Evolutionary conservation across 2,797 vertebrate genomes (phyloP).

Genomic region (Perodicticus potto): DNA sequence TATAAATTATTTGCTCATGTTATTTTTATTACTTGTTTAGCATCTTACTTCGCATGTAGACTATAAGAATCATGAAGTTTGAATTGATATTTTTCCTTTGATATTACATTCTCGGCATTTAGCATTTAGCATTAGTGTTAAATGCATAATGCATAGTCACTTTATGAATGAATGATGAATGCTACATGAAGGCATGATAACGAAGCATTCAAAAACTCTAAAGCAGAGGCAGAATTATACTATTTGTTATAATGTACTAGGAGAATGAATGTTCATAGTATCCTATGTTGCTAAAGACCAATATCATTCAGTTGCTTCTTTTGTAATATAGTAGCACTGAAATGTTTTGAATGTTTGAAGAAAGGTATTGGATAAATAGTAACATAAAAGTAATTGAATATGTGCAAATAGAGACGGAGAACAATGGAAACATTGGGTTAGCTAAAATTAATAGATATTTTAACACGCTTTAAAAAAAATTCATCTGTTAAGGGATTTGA

Average conservation of each 20-base stretch:
- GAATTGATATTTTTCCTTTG: background rate
- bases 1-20: background rate
- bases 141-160: background rate
- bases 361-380: background rate
- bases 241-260: background rate
- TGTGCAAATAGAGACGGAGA: background rate
- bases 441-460: background rate
- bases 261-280: background rate
- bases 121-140: background rate
- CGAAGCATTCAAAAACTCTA: background rate
- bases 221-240: background rate
- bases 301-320: background rate
- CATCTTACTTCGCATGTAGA: background rate
- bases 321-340: background rate
- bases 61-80: background rate
- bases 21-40: constrained; percentile 46
- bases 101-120: background rate
- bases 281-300: background rate
- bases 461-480: background rate
- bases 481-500: background rate
- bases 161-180: background rate
- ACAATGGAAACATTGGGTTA: background rate
- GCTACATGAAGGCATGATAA: background rate
- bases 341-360: background rate
- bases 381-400: background rate